Evolutionary conservation across 2,113 vertebrate genomes (phyloP).

Genomic region (Psittacara wagleri): DNA sequence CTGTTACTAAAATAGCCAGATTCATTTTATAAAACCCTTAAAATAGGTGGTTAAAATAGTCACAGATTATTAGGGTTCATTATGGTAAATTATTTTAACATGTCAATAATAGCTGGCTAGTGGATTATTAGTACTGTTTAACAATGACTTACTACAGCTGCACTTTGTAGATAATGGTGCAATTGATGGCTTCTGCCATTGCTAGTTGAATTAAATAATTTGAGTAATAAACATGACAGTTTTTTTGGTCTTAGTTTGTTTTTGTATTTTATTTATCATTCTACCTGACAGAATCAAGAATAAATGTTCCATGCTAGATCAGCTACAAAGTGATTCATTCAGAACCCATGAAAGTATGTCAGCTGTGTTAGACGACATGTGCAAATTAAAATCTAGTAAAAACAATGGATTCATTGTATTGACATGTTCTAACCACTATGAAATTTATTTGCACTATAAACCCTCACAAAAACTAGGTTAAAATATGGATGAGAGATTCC

Average conservation of each 20-base stretch:
- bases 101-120: background rate
- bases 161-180: background rate
- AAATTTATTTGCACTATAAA: conserved; percentile 1
- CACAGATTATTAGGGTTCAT: background rate
- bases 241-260: background rate
- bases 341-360: background rate
- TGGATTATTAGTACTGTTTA: background rate
- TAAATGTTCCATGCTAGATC: background rate
- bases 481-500: background rate
- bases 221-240: background rate
- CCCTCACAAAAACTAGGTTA: background rate
- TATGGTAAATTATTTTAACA: background rate
- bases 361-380: background rate
- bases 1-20: background rate
- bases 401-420: background rate
- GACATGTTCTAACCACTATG: background rate
- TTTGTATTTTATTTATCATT: background rate
- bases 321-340: background rate
- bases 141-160: background rate
- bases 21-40: background rate
- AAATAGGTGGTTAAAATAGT: background rate
- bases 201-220: background rate
- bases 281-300: background rate
- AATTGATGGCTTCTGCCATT: background rate
- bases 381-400: background rate